These are phyloP conservation scores for Okapia johnstoni DNA, from an alignment of 2,113 vertebrate species.

Conservation along the genomic window DNA sequence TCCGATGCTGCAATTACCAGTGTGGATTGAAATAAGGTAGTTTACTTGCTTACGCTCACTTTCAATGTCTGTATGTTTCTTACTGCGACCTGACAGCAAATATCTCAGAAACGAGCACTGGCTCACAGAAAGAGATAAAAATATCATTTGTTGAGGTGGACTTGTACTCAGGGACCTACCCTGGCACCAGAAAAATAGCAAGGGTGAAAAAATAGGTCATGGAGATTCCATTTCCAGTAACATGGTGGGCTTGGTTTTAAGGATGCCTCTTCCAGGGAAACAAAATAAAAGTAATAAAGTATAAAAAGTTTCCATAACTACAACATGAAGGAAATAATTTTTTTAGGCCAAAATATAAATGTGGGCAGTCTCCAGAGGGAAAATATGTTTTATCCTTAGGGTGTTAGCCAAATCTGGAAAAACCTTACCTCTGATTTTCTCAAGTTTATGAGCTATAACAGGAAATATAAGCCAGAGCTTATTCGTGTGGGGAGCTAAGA, in stretches of 20 bases:
- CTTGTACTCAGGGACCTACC: background rate
- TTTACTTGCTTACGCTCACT: background rate
- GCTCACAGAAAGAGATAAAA: background rate
- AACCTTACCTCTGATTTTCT: background rate
- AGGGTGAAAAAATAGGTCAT: background rate
- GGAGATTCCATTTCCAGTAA: background rate
- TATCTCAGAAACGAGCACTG: background rate
- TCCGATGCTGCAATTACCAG: background rate
- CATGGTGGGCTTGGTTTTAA: background rate
- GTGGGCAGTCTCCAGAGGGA: background rate
- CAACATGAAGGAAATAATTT: background rate
- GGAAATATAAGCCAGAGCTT: background rate
- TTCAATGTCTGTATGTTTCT: background rate
- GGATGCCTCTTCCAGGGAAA: background rate
- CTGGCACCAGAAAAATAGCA: background rate
- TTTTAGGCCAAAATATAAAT: background rate
- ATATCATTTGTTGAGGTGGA: background rate
- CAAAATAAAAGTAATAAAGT: background rate
- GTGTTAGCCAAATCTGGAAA: background rate
- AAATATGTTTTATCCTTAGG: background rate
- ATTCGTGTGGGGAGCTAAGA: background rate
- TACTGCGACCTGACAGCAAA: background rate
- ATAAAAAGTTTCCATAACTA: background rate
- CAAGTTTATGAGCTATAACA: background rate
- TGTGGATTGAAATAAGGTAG: background rate